A percentile compares a stretch with the other conserved stretches of the same genome.
Conservation (phyloP, 2,113 vertebrate genomes). For the Calyptomena viridis region DNA sequence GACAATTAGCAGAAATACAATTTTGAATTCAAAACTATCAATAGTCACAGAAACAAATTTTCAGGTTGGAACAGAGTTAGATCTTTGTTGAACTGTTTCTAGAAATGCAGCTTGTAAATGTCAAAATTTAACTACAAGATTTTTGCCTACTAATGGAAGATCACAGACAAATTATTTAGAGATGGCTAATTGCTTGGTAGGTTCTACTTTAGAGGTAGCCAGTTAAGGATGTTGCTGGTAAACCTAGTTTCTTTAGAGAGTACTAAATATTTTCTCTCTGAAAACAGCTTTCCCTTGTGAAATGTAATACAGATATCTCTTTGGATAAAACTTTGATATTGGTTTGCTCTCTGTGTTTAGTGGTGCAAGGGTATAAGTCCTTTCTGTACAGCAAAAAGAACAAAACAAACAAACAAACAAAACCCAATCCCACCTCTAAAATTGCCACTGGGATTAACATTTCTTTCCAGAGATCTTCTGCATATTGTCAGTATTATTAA, state of each 20-base stretch:
- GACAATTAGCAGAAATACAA: not conserved
- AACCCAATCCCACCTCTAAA: not conserved
- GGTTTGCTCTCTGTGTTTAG: not conserved
- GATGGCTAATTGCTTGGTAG: not conserved
- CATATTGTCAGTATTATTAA: not conserved
- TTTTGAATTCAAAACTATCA: not conserved
- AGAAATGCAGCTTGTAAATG: not conserved
- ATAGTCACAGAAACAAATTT: not conserved
- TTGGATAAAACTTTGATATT: not conserved
- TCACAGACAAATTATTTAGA: not conserved
- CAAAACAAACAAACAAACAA: not conserved
- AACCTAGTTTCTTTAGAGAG: not conserved
- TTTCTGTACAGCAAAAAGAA: not conserved
- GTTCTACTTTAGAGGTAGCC: not conserved
- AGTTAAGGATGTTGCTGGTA: not conserved
- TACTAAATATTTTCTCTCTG: not conserved
- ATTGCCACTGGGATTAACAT: not conserved
- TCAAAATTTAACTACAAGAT: not conserved
- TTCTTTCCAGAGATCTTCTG: not conserved
- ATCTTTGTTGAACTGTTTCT: not conserved
- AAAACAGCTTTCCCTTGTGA: not conserved
- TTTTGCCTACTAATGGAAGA: not conserved
- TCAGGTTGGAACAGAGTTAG: not conserved
- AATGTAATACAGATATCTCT: not conserved
- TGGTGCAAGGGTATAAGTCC: not conserved